Conservation (phyloP, 2,113 vertebrate genomes). For the Podarcis cretensis region DNA sequence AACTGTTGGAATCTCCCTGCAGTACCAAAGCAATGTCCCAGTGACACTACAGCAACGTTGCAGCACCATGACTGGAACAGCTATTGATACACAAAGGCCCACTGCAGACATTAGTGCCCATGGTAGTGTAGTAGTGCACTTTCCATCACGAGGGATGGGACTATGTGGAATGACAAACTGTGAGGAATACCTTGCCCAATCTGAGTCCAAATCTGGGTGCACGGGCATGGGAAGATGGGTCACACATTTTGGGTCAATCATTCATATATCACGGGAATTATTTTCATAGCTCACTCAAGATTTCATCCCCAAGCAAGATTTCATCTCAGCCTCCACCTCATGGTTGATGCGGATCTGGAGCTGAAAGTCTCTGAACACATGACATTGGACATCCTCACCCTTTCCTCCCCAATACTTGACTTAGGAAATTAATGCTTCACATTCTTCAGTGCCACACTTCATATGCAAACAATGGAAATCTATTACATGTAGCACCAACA, state of each 20-base stretch:
- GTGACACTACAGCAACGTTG: too few relatives aligned
- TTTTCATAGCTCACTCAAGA: too few relatives aligned
- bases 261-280: neutral
- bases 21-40: neutral
- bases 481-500: conserved; percentile 51
- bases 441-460: conserved; percentile 45
- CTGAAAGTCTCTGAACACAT: neutral
- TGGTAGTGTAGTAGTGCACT: neutral
- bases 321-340: neutral
- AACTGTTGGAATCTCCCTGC: neutral
- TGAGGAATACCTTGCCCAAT: neutral
- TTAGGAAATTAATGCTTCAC: conserved; percentile 43
- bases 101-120: too few relatives aligned
- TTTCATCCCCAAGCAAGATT: too few relatives aligned
- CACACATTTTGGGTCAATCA: too few relatives aligned
- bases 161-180: neutral
- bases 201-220: too few relatives aligned
- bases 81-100: neutral
- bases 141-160: neutral
- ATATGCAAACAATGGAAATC: conserved; percentile 24
- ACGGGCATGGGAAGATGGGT: neutral
- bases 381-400: neutral
- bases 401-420: neutral
- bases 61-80: neutral
- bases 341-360: neutral